Conservation (phyloP, 2,113 vertebrate genomes). For the Malurus melanocephalus region DNA sequence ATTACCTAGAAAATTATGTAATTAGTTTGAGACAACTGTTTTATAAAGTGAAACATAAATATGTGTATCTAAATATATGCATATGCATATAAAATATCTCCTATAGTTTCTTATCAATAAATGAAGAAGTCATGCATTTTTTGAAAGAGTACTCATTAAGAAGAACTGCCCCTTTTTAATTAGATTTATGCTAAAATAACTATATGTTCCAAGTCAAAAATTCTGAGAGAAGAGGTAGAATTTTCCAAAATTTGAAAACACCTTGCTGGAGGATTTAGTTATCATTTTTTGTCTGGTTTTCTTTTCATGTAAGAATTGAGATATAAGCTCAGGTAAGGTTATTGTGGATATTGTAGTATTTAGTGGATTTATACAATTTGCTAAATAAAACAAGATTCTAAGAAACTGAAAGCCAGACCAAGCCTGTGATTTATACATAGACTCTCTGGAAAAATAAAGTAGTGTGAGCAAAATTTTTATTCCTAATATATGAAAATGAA, state of each 20-base stretch:
- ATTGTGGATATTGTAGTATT: neutral
- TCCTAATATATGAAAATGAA: neutral
- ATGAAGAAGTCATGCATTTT: neutral
- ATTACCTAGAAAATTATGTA: neutral
- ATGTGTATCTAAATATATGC: neutral
- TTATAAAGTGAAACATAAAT: neutral
- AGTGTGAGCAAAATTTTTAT: neutral
- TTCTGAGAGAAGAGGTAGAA: neutral
- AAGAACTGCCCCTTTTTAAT: neutral
- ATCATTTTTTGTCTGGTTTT: neutral
- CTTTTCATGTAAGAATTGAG: neutral
- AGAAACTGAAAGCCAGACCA: neutral
- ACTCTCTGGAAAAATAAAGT: neutral
- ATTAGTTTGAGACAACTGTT: neutral
- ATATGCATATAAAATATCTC: neutral
- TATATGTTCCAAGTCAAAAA: neutral
- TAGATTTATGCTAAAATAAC: neutral
- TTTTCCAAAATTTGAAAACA: neutral
- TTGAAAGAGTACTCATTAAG: neutral
- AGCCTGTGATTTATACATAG: neutral
- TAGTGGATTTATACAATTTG: neutral
- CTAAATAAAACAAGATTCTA: neutral
- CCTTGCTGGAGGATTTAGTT: neutral
- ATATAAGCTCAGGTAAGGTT: neutral
- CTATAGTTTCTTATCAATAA: neutral